Conservation (phyloP, 2,113 vertebrate genomes). For the Pseudonaja textilis region DNA sequence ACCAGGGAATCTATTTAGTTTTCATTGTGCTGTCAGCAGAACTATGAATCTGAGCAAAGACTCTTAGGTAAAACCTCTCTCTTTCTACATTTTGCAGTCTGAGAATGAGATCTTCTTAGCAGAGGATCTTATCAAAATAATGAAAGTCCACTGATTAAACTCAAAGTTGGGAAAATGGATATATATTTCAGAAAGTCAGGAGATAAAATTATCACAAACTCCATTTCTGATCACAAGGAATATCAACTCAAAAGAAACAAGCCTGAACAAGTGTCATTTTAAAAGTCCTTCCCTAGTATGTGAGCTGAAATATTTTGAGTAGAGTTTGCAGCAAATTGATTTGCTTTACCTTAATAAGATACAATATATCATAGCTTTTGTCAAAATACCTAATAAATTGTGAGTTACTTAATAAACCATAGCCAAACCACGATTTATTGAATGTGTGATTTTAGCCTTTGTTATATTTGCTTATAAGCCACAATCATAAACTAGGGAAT, state of each 20-base stretch:
- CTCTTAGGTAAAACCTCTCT: conserved; percentile 9
- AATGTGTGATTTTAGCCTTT: background rate
- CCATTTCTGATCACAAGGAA: background rate
- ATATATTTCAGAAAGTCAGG: conserved; percentile 27
- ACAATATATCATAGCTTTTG: background rate
- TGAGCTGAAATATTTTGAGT: background rate
- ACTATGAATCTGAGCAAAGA: conserved; percentile 7
- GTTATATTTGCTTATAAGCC: background rate
- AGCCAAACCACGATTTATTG: background rate
- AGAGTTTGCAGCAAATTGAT: background rate
- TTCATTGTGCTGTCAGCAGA: conserved; percentile 40
- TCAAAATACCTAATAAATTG: background rate
- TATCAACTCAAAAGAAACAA: background rate
- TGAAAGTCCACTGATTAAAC: background rate
- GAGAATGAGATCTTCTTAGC: background rate
- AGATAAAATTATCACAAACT: conserved; percentile 37
- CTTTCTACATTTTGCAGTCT: background rate
- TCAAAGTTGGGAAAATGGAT: background rate
- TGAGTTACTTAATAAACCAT: background rate
- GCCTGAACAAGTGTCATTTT: background rate
- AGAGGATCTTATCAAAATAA: background rate
- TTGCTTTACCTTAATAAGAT: background rate
- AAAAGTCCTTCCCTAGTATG: background rate
- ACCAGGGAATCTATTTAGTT: conserved; percentile 29
- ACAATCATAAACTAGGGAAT: background rate